phyloP scores from a whole-genome alignment of 2,113 vertebrate genomes.

The Cephalophus harveyi region DNA sequence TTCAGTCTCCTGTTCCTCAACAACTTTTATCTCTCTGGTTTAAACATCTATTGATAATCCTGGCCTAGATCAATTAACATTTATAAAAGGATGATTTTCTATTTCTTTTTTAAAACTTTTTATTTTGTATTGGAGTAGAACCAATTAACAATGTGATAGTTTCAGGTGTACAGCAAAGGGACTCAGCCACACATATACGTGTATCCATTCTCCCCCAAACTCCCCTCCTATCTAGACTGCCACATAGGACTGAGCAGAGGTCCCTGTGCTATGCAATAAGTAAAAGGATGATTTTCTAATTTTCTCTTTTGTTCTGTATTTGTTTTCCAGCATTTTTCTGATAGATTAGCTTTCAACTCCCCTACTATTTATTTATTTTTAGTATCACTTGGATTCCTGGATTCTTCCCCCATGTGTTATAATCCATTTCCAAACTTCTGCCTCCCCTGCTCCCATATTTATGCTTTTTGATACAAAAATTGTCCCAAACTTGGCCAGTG shows the following conservation, averaged over 20 bases:
- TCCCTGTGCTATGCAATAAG: background rate
- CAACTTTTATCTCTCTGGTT: background rate
- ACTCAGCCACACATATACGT: background rate
- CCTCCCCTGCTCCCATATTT: background rate
- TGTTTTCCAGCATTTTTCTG: background rate
- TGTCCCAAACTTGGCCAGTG: background rate
- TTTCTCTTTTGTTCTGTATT: background rate
- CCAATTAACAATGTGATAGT: background rate
- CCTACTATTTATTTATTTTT: background rate
- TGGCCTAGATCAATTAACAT: background rate
- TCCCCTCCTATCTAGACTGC: background rate
- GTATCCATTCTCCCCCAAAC: background rate
- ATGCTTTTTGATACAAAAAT: background rate
- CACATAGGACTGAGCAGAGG: background rate
- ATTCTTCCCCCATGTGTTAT: background rate
- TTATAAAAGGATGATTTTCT: background rate
- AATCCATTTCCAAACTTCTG: background rate
- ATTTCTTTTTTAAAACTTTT: background rate
- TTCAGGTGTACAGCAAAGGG: background rate
- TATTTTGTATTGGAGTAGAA: background rate
- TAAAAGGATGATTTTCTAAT: background rate
- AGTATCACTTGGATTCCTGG: background rate
- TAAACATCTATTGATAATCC: constrained; percentile 1
- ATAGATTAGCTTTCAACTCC: background rate
- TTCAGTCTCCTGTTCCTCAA: background rate